Evolutionary conservation across 2,888 invertebrate genomes (phyloP).

Genomic region (Resseliella maxima): DNA sequence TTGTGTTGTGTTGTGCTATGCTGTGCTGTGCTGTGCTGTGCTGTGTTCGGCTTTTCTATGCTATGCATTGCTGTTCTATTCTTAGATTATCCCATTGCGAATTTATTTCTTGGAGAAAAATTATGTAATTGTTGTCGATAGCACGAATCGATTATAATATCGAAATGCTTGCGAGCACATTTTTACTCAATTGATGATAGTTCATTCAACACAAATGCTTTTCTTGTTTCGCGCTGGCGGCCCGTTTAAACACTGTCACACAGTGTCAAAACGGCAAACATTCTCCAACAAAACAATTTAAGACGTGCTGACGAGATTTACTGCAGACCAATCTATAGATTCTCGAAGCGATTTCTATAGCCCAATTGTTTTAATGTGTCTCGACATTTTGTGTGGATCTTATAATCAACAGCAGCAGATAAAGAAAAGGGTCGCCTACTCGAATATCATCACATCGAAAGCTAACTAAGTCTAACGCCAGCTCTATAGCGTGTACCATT

Average conservation of each 20-base stretch:
- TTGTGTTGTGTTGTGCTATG: no score
- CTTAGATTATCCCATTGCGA: background rate
- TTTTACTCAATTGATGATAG: no score
- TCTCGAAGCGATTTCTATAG: background rate
- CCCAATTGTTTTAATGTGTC: slow-evolving; percentile 53
- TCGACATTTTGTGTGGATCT: slow-evolving; percentile 27
- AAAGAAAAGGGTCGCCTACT: slow-evolving; percentile 23
- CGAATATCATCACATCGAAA: background rate
- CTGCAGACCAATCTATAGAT: background rate
- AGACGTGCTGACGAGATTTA: slow-evolving; percentile 24
- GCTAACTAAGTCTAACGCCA: background rate
- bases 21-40: no score
- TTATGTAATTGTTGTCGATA: background rate
- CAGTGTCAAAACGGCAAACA: background rate
- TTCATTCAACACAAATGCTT: no score
- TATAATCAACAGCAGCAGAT: slow-evolving; percentile 22
- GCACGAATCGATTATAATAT: background rate
- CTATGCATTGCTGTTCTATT: background rate
- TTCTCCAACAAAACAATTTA: background rate
- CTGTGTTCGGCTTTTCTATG: background rate
- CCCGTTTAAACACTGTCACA: background rate
- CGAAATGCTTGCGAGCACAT: no score
- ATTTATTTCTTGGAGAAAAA: background rate
- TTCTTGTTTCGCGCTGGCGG: background rate
- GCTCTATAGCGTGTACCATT: background rate